phyloP scores from a whole-genome alignment of 2,113 vertebrate species.

The Nycticebus coucang region DNA sequence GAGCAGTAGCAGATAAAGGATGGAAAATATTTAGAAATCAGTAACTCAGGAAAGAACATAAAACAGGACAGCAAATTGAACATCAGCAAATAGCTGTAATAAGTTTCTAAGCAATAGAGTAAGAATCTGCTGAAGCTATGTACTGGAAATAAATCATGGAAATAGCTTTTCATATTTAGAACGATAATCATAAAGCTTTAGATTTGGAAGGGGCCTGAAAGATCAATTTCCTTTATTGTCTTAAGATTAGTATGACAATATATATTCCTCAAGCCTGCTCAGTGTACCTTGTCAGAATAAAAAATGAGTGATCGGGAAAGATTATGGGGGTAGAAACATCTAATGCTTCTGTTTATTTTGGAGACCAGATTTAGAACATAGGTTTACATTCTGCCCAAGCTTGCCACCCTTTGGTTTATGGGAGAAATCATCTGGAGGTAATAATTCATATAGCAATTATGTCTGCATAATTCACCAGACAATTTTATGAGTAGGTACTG shows the following conservation, averaged over 20 bases:
- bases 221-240: neutral
- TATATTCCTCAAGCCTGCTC: neutral
- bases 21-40: constrained; percentile 41
- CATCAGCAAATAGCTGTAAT: neutral
- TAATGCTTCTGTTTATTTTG: neutral
- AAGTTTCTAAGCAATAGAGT: neutral
- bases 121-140: neutral
- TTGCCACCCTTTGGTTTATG: neutral
- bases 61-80: constrained; percentile 26
- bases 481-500: neutral
- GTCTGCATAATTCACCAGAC: neutral
- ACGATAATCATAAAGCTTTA: constrained; percentile 33
- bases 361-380: neutral
- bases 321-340: neutral
- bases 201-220: neutral
- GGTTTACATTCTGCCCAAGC: constrained; percentile 4
- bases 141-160: constrained; percentile 7
- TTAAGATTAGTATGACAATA: neutral
- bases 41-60: constrained; percentile 42
- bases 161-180: constrained; percentile 25
- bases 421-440: constrained; percentile 6
- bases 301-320: neutral
- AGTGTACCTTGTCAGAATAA: neutral
- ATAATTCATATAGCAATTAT: constrained; percentile 37
- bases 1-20: constrained; percentile 51